phyloP scores from a whole-genome alignment of 2,113 vertebrate species.

The Paratilapia polleni region DNA sequence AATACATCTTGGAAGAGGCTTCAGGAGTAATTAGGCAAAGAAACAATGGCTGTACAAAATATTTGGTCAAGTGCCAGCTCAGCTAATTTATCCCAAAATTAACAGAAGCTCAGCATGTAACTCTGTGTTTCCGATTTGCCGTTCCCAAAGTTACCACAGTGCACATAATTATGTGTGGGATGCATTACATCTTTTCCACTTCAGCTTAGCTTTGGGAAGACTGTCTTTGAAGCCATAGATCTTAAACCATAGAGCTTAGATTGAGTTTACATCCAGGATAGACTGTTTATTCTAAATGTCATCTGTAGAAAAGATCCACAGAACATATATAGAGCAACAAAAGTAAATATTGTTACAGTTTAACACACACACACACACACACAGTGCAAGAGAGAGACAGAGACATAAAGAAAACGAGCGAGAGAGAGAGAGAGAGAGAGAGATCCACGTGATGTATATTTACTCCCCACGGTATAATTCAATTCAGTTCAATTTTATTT shows the following conservation, averaged over 20 bases:
- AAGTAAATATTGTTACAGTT: constrained; percentile 12
- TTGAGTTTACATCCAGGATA: constrained; percentile 40
- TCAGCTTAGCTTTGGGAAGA: constrained; percentile 7
- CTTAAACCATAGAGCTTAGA: constrained; percentile 17
- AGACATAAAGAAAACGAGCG: no score
- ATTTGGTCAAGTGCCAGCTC: not conserved
- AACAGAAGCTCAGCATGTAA: not conserved
- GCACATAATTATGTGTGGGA: constrained; percentile 41
- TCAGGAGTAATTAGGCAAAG: not conserved
- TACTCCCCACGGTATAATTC: no score
- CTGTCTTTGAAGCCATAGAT: constrained; percentile 8
- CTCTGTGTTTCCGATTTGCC: constrained; percentile 16
- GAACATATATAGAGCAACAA: not conserved
- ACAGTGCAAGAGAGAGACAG: not conserved
- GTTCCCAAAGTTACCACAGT: constrained; percentile 28
- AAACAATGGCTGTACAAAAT: not conserved
- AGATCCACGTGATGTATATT: no score
- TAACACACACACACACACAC: not conserved
- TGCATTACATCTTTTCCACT: constrained; percentile 38
- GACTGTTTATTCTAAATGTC: constrained; percentile 43
- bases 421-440: no score
- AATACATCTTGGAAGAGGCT: not conserved
- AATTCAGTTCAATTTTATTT: no score
- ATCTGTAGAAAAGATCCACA: constrained; percentile 26
- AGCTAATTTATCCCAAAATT: constrained; percentile 10